Evolutionary conservation across 2,113 vertebrate species (phyloP).

Genomic region (Passer domesticus): DNA sequence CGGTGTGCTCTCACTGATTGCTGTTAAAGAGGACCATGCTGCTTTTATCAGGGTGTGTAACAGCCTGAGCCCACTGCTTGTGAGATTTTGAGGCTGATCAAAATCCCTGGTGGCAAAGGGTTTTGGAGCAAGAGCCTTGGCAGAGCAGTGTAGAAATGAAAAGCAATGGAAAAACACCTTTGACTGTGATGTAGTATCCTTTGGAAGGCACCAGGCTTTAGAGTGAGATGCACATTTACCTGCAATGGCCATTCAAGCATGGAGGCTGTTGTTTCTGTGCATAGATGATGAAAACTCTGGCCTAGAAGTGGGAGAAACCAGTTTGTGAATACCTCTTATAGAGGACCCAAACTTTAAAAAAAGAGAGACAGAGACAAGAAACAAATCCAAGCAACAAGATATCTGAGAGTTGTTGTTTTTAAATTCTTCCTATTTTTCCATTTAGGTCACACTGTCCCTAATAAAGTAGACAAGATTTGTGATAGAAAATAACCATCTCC

Average conservation of each 20-base stretch:
- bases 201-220: background rate
- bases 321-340: background rate
- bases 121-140: background rate
- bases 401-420: slow-evolving; percentile 4
- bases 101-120: background rate
- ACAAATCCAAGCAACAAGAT: background rate
- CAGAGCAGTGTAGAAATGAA: background rate
- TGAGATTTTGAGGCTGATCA: background rate
- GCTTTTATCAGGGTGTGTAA: background rate
- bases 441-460: background rate
- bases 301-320: background rate
- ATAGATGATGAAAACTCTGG: background rate
- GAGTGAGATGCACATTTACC: background rate
- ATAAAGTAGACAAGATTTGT: background rate
- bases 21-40: background rate
- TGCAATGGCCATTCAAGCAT: background rate
- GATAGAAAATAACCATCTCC: slow-evolving; percentile 9
- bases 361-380: background rate
- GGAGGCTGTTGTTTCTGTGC: background rate
- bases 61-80: background rate
- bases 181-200: background rate
- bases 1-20: background rate
- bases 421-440: slow-evolving; percentile 1
- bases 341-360: background rate
- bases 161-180: background rate